These are phyloP conservation scores for Prionace glauca DNA, from an alignment of 2,797 vertebrate species.

Conservation along the genomic window DNA sequence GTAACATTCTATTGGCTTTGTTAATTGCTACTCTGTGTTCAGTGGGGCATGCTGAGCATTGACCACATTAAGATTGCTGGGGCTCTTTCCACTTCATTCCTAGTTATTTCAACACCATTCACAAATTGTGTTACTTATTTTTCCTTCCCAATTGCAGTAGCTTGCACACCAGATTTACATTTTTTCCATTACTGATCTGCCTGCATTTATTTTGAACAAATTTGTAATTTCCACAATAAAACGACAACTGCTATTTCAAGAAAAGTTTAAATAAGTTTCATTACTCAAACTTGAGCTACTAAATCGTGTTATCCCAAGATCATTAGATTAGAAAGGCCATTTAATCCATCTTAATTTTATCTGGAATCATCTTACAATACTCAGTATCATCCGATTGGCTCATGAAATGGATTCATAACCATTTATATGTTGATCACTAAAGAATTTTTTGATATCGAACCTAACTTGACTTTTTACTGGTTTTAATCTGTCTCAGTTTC, in stretches of 20 bases:
- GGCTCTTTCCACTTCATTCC: too few relatives aligned
- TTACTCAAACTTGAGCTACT: not conserved
- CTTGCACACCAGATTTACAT: too few relatives aligned
- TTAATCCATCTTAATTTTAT: constrained; percentile 13
- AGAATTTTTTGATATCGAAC: not conserved
- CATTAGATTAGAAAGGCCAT: not conserved
- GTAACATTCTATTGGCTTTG: too few relatives aligned
- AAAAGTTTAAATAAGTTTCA: not conserved
- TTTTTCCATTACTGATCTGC: too few relatives aligned
- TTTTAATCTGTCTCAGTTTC: not conserved
- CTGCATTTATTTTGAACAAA: too few relatives aligned
- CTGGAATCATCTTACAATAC: not conserved
- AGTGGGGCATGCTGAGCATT: too few relatives aligned
- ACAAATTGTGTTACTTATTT: too few relatives aligned
- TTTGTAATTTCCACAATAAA: not conserved
- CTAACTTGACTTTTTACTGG: not conserved
- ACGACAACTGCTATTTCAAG: not conserved
- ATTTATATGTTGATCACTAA: not conserved
- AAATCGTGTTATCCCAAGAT: not conserved
- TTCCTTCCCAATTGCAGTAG: too few relatives aligned
- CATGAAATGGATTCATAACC: not conserved
- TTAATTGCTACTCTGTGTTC: too few relatives aligned
- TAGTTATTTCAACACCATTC: too few relatives aligned
- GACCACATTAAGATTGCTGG: too few relatives aligned
- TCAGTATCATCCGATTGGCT: not conserved